phyloP scores from a whole-genome alignment of 1,140 invertebrate genomes.

The Halesus radiatus region DNA sequence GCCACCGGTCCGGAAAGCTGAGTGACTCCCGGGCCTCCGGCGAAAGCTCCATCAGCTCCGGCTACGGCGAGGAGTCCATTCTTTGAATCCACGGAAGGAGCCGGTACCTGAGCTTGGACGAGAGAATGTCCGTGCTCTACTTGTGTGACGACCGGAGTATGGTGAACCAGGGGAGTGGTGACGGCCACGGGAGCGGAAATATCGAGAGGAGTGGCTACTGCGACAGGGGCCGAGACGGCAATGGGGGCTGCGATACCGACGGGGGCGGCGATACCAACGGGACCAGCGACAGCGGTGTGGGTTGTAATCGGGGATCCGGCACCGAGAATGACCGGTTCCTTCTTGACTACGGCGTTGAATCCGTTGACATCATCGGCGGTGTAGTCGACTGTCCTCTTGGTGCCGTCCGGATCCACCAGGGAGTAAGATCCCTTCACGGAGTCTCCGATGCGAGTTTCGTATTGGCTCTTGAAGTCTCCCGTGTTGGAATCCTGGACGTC shows the following conservation, averaged over 20 bases:
- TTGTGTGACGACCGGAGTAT: background rate
- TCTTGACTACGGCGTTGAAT: slow-evolving; percentile 59
- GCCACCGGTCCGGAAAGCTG: background rate
- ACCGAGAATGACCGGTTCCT: slow-evolving; percentile 42
- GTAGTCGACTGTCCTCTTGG: slow-evolving; percentile 70
- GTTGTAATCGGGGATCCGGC: background rate
- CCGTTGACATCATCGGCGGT: slow-evolving; percentile 70
- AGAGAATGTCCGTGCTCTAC: background rate
- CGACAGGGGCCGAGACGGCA: slow-evolving; percentile 8
- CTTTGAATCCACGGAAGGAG: background rate
- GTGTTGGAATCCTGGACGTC: slow-evolving; percentile 72
- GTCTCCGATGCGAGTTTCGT: slow-evolving; percentile 73
- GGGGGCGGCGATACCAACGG: background rate
- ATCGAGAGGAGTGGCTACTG: background rate
- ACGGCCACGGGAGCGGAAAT: slow-evolving; percentile 3
- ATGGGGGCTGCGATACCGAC: background rate
- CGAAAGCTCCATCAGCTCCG: slow-evolving; percentile 4
- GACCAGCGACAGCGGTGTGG: background rate
- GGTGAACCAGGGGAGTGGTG: background rate
- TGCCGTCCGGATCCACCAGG: slow-evolving; percentile 74
- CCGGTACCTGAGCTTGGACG: background rate
- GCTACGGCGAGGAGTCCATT: background rate
- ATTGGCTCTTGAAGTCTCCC: slow-evolving; percentile 73
- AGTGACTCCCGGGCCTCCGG: background rate
- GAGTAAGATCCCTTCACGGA: slow-evolving; percentile 72